Percentiles rank a stretch among this genome's conserved stretches.
phyloP scores from a whole-genome alignment of 2,888 invertebrate species.

The Spodoptera littoralis region DNA sequence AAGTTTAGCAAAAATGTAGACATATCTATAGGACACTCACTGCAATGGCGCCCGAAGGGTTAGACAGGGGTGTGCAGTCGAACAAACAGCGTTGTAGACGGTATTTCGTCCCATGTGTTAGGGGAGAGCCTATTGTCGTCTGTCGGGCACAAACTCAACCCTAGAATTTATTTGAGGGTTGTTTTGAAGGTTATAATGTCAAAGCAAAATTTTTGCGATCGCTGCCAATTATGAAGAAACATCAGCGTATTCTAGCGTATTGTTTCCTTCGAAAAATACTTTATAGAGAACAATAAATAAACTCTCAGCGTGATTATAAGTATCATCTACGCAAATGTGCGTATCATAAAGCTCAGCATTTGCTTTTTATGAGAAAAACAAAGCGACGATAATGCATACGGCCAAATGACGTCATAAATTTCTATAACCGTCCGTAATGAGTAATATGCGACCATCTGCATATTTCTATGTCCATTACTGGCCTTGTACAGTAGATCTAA shows the following conservation, averaged over 20 bases:
- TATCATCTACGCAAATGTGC: constrained; percentile 7
- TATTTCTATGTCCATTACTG: constrained; percentile 39
- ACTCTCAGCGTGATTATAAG: neutral
- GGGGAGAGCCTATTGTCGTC: constrained; percentile 46
- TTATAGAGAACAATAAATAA: neutral
- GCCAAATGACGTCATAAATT: constrained; percentile 48
- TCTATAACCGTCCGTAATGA: constrained; percentile 53
- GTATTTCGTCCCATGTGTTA: constrained; percentile 44
- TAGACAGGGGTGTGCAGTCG: constrained; percentile 41
- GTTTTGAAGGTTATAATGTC: constrained; percentile 43
- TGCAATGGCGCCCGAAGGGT: constrained; percentile 29
- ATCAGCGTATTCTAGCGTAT: constrained; percentile 9
- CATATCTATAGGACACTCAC: constrained; percentile 11
- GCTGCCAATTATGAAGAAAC: neutral
- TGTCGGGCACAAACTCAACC: constrained; percentile 42
- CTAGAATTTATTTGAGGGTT: constrained; percentile 34
- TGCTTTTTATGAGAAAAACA: constrained; percentile 22
- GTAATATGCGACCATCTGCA: constrained; percentile 50
- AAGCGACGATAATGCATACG: constrained; percentile 34
- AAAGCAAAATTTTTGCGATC: constrained; percentile 24
- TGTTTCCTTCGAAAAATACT: constrained; percentile 2
- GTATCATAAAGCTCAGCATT: neutral
- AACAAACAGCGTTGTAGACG: constrained; percentile 44
- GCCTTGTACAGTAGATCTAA: constrained; percentile 41
- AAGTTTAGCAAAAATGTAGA: neutral